phyloP scores from a whole-genome alignment of 92 coral and sea anemone species.

The Parazoanthus darwini region DNA sequence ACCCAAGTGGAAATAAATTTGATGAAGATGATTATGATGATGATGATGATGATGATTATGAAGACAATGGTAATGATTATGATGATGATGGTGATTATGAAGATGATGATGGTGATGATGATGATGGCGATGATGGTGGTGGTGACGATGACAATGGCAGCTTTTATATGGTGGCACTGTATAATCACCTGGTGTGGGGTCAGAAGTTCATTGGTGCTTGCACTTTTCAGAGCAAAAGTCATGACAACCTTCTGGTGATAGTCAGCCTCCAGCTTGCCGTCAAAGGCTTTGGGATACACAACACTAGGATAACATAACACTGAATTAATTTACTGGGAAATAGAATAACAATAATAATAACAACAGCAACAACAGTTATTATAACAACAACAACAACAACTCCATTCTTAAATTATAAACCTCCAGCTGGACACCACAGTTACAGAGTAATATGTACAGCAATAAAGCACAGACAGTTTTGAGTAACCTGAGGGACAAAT shows the following conservation, averaged over 20 bases:
- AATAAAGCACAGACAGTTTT: not conserved
- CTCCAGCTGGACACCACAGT: too few relatives aligned
- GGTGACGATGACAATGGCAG: not conserved
- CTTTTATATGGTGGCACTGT: not conserved
- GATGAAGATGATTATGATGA: not conserved
- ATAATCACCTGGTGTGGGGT: constrained; percentile 83
- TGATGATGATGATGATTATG: not conserved
- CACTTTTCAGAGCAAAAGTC: constrained; percentile 85
- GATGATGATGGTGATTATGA: not conserved
- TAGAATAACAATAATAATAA: too few relatives aligned
- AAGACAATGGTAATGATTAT: not conserved
- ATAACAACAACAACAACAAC: too few relatives aligned
- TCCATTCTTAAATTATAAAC: too few relatives aligned
- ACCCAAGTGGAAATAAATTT: not conserved
- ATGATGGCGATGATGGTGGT: not conserved
- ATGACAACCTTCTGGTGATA: constrained; percentile 90
- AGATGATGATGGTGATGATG: not conserved
- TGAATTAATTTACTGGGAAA: not conserved
- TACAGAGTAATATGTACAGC: too few relatives aligned
- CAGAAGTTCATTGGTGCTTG: constrained; percentile 73
- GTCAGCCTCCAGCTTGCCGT: constrained; percentile 78
- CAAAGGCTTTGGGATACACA: constrained; percentile 68
- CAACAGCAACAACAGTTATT: too few relatives aligned
- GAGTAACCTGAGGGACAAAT: not conserved
- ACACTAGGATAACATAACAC: constrained; percentile 51